Base-by-base conservation (phyloP, 2,797 vertebrate species). In the Anabacerthia variegaticeps region DNA sequence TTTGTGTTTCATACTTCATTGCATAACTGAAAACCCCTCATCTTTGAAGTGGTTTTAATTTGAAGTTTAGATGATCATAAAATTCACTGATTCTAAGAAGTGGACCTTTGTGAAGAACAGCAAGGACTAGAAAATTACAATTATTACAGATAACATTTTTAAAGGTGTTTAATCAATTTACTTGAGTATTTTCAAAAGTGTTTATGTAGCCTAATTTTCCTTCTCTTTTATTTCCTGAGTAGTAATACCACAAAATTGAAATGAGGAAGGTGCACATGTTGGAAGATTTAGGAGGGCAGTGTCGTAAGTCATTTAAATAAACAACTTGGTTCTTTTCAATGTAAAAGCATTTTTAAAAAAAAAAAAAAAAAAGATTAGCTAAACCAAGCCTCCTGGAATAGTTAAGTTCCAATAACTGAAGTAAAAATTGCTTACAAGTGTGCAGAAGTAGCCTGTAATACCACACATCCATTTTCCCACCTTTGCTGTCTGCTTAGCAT, bases 1-100 rank as follows among this genome's bases (percentile, higher is more conserved):
- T 92, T 94, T 75, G 39, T 77, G 37, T 92, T 89, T 93, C 91
- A 81, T 54, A 75, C 51, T 66, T 81, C 79, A 73, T 85, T 92
- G 76, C 92, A 87, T 58, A 96, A 94, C 54, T 61, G 54, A 83
- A 77, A 89, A 88, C 2, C 39, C 32, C 77, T 92, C 55, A 67
- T 26, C 44, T 93, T 1, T 46, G 6, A 92, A 86, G 46, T 37
- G 12, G 23, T 78, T 92, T 44, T n/a, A 88, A 77, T 32, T 84
- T 66, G 56, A 56, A 82, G 28, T 59, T 85, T 48, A 81, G 69
- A 68, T 37, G 20, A 94, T 32, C 39, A 32, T n/a, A 76, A 90
- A 91, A 91, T 44, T 61, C 4, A 77, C 14, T 43, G 43, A 83
- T 67, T 71, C n/a, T 32, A 79, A 73, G 30, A 88, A 12, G 19